Evolutionary conservation across 23 tunicate species (phyloP).

Genomic region (Ciona savignyi): DNA sequence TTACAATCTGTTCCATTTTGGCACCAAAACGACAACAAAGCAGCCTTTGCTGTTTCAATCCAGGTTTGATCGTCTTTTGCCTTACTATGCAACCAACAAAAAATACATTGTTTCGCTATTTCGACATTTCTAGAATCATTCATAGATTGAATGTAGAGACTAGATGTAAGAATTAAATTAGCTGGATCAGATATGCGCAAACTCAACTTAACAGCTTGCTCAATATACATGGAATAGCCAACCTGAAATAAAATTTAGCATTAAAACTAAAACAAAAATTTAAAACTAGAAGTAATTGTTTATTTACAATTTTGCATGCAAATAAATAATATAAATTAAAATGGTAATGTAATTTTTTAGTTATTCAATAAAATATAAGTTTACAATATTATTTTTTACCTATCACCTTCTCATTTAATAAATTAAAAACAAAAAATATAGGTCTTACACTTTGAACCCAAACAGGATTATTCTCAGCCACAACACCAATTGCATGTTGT

Average conservation of each 20-base stretch:
- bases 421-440: neutral
- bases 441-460: neutral
- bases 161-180: neutral
- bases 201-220: neutral
- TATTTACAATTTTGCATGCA: too few species aligned
- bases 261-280: neutral
- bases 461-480: neutral
- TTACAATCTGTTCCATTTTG: neutral
- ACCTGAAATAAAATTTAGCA: constrained; percentile 6
- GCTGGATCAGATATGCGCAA: neutral
- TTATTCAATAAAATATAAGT: too few species aligned
- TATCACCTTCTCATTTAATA: too few species aligned
- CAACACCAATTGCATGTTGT: neutral
- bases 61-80: neutral
- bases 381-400: too few species aligned
- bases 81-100: neutral
- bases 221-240: constrained; percentile 10
- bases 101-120: neutral
- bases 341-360: too few species aligned
- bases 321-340: neutral
- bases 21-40: neutral
- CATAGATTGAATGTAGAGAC: too few species aligned
- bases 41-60: neutral
- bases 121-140: neutral
- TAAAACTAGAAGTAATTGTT: neutral